Evolutionary conservation across 1,140 invertebrate species (phyloP).

Genomic region (Papilio polyxenes): DNA sequence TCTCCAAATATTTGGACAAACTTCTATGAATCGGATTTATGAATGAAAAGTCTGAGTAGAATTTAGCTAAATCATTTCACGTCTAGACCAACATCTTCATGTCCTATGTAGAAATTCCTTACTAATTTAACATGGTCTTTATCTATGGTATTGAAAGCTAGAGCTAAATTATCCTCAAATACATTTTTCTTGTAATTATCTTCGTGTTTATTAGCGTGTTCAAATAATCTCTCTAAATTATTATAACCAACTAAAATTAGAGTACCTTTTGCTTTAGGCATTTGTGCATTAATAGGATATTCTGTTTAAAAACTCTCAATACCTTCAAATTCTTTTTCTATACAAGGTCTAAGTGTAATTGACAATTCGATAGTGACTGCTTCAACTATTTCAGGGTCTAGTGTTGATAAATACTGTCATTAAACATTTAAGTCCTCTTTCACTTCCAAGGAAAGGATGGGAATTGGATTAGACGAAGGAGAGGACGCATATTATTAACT

Average conservation of each 20-base stretch:
- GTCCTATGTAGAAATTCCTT: slow-evolving; percentile 32
- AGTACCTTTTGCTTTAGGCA: slow-evolving; percentile 9
- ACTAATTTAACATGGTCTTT: background rate
- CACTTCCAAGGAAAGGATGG: no score
- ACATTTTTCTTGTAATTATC: background rate
- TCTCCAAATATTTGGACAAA: slow-evolving; percentile 39
- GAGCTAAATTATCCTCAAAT: background rate
- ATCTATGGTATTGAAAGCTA: background rate
- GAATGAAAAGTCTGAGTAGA: slow-evolving; percentile 40
- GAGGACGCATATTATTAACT: no score
- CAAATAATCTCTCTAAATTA: slow-evolving; percentile 12
- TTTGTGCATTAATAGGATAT: background rate
- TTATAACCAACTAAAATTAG: slow-evolving; percentile 32
- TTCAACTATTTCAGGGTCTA: slow-evolving; percentile 40
- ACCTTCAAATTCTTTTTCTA: slow-evolving; percentile 43
- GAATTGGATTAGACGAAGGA: no score
- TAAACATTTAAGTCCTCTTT: no score
- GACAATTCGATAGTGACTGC: slow-evolving; percentile 8
- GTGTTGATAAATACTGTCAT: slow-evolving; percentile 40
- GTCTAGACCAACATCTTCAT: background rate
- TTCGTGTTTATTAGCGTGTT: background rate
- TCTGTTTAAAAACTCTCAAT: slow-evolving; percentile 39
- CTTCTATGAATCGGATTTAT: slow-evolving; percentile 40
- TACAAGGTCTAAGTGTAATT: slow-evolving; percentile 37
- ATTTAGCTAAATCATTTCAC: slow-evolving; percentile 19